These are phyloP conservation scores for Oasisia sp. DNA, from an alignment of 2,888 invertebrate species.

Conservation along the genomic window DNA sequence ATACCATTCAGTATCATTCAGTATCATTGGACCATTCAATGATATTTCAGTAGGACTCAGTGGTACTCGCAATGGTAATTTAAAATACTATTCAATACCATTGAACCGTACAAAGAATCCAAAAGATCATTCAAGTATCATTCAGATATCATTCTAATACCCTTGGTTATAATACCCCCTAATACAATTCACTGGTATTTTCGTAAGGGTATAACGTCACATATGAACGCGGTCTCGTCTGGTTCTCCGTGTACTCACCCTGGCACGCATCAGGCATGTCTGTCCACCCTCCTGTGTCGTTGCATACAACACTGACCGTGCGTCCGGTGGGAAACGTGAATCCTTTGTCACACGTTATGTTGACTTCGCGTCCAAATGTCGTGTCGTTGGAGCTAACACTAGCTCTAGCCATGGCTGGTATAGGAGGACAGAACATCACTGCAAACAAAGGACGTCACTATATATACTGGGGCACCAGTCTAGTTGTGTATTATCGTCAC, in stretches of 20 bases:
- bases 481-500: too few relatives aligned
- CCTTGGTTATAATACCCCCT: too few relatives aligned
- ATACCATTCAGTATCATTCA: too few relatives aligned
- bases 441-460: background rate
- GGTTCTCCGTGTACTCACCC: background rate
- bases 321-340: background rate
- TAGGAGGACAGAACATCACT: slow-evolving; percentile 42
- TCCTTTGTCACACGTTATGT: background rate
- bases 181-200: too few relatives aligned
- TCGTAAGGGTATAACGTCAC: background rate
- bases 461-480: background rate
- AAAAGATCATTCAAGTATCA: too few relatives aligned
- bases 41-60: too few relatives aligned
- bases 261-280: background rate
- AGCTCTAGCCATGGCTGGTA: background rate
- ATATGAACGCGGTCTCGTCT: background rate
- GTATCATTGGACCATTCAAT: too few relatives aligned
- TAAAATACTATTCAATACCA: too few relatives aligned
- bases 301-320: background rate
- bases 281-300: background rate
- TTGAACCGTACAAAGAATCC: too few relatives aligned
- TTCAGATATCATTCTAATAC: too few relatives aligned
- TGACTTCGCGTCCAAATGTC: background rate
- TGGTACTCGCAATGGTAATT: too few relatives aligned
- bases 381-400: background rate